Evolutionary conservation across 2,888 invertebrate genomes (phyloP).

Genomic region (Electrophaes corylata): DNA sequence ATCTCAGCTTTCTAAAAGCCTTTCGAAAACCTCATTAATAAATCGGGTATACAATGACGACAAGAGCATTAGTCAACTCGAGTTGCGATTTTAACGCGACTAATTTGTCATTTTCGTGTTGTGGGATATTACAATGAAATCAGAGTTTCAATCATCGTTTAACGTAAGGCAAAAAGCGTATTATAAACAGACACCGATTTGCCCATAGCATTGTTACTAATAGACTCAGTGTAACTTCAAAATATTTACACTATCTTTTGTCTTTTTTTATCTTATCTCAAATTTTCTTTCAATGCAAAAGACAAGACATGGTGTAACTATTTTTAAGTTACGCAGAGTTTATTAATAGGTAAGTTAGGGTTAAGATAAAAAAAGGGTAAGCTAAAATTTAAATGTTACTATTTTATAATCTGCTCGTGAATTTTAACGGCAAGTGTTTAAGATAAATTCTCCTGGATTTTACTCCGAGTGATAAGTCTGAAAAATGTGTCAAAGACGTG

Average conservation of each 20-base stretch:
- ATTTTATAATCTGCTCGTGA: no score
- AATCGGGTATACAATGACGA: slow-evolving; percentile 33
- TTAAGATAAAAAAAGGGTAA: no score
- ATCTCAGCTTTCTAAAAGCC: slow-evolving; percentile 13
- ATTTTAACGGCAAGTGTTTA: no score
- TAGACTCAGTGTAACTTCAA: no score
- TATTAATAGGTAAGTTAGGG: no score
- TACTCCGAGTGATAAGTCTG: background rate
- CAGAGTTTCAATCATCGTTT: slow-evolving; percentile 15
- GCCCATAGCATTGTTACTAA: background rate
- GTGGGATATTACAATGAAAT: slow-evolving; percentile 14
- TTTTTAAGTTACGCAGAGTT: no score
- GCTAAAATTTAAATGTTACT: no score
- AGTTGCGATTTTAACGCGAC: slow-evolving; percentile 29
- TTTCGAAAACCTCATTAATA: slow-evolving; percentile 29
- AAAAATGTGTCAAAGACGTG: background rate
- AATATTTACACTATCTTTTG: no score
- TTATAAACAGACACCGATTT: background rate
- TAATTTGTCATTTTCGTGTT: slow-evolving; percentile 30
- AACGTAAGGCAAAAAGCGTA: background rate
- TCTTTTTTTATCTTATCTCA: no score
- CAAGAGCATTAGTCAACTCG: slow-evolving; percentile 31
- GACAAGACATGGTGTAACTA: no score
- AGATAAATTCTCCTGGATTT: no score
- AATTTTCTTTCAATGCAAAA: no score